Evolutionary conservation across 2,797 vertebrate genomes (phyloP).

Genomic region (Synanceia verrucosa): DNA sequence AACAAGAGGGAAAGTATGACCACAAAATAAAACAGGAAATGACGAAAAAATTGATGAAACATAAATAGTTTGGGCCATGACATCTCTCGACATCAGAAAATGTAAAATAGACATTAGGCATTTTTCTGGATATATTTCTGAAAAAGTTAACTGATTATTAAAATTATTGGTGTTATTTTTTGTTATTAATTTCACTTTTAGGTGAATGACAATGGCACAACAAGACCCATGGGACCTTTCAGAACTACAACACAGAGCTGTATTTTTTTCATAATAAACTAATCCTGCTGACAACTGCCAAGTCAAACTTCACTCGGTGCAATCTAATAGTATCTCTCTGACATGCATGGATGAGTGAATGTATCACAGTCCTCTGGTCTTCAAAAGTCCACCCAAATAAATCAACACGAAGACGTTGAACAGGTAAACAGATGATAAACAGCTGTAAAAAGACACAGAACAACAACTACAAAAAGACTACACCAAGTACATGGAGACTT

Average conservation of each 20-base stretch:
- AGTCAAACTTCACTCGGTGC: not conserved
- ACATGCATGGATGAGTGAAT: not conserved
- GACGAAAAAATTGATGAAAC: too few species aligned
- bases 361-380: too few species aligned
- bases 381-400: too few species aligned
- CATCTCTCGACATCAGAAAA: too few species aligned
- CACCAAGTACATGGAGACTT: too few species aligned
- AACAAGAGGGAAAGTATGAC: too few species aligned
- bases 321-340: not conserved
- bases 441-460: not conserved
- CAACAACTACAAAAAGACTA: not conserved
- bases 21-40: too few species aligned
- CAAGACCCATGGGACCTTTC: not conserved
- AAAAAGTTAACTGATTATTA: not conserved
- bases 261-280: not conserved
- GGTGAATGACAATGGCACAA: not conserved
- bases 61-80: too few species aligned
- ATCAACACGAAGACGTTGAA: too few species aligned
- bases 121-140: not conserved
- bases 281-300: not conserved
- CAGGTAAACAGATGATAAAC: not conserved
- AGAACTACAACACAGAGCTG: not conserved
- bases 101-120: not conserved
- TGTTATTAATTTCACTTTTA: too few species aligned
- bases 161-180: too few species aligned